Percentiles rank a stretch among this genome's conserved stretches.
Evolutionary conservation across 1,140 invertebrate species (phyloP).

Genomic region (Polyergus mexicanus): DNA sequence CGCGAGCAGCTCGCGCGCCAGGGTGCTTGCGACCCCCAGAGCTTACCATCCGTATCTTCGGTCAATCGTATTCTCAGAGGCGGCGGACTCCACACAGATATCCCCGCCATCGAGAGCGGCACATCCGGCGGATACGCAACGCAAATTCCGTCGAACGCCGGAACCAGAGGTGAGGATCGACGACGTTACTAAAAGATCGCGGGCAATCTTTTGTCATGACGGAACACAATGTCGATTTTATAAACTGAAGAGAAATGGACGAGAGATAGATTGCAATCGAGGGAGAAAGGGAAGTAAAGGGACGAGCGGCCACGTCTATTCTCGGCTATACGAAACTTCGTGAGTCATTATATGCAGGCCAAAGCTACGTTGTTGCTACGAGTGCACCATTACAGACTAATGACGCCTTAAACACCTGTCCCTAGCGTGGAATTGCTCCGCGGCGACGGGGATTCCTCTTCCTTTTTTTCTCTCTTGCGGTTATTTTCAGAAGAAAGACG

Average conservation of each 20-base stretch:
- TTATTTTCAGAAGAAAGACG: conserved; percentile 46
- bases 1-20: conserved; percentile 94
- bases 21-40: conserved; percentile 94
- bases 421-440: conserved; percentile 58
- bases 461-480: conserved; percentile 32
- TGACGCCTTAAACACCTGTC: conserved; percentile 71
- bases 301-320: neutral
- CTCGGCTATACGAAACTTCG: conserved; percentile 16
- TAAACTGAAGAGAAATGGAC: neutral
- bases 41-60: conserved; percentile 97
- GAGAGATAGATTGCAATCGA: neutral
- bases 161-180: conserved; percentile 74
- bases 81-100: conserved; percentile 88
- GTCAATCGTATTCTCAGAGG: conserved; percentile 98
- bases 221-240: neutral
- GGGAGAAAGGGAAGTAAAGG: neutral
- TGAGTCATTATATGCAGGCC: conserved; percentile 55
- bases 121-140: conserved; percentile 72
- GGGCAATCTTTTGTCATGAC: neutral
- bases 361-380: conserved; percentile 32
- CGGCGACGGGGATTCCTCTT: conserved; percentile 22
- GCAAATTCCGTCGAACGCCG: conserved; percentile 75
- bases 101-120: conserved; percentile 79
- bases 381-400: conserved; percentile 67
- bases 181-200: neutral